Base-by-base conservation (phyloP, 1,140 invertebrate species). In the Reticulitermes speratus region DNA sequence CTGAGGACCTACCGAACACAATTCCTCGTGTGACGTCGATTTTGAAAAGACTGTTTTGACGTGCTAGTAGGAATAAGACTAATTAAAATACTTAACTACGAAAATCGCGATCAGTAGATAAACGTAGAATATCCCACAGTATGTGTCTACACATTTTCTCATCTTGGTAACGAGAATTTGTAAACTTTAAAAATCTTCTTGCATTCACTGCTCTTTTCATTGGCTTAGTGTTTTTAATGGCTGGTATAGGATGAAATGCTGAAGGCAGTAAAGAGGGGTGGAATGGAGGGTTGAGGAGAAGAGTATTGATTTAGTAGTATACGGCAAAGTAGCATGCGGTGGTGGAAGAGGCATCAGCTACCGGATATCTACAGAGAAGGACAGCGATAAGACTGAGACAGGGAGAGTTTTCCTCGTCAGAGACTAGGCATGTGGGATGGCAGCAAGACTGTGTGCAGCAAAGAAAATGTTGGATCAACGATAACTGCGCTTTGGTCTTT, bases 221-320 rank as follows among this genome's bases (percentile, higher is more conserved):
- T 65, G 65, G 65, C 65, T 75, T 75, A 75, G 7, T 75, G 65
- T 75, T 75, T 75, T 75, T 75, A 30, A 75, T 75, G 65, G 65
- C n/a, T 75, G 65, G 25, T 75, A 16, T 75, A 75, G 65, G 59
- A 65, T 65, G 59, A 65, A 19, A 23, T 65, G 21, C 59, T 65
- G 59, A 65, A 65, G 59, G 59, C 59, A 65, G 59, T 65, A 9
- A 19, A 65, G 65, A 75, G 65, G 65, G 65, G 65, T 30, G n/a
- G n/a, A 14, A 6, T 75, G 65, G 65, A 75, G 65, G 65, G n/a
- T 30, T 75, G 65, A 75, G 65, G 7, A 30, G 65, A 75, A n/a
- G 65, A 75, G 65, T 75, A 75, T 75, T 75, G 65, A 75, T 75
- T 75, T n/a, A 75, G 65, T 25, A 75, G 65, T 75, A 75, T 16